Percentiles rank a stretch among this genome's conserved stretches.
These are phyloP conservation scores for Subanguina moxae DNA, from an alignment of 1,140 invertebrate genomes.

Conservation along the genomic window DNA sequence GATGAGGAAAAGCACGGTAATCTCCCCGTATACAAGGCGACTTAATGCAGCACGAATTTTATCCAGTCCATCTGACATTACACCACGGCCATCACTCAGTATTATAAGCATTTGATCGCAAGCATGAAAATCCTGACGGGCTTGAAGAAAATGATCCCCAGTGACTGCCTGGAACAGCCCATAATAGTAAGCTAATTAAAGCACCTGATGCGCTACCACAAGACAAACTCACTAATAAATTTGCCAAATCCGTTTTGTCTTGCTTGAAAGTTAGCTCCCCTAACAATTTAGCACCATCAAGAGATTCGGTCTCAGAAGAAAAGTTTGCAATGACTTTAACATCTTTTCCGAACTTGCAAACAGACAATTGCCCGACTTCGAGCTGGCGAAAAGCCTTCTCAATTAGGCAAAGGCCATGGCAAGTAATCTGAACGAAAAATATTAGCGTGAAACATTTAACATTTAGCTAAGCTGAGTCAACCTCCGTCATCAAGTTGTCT, in stretches of 20 bases:
- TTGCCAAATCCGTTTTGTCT: constrained; percentile 67
- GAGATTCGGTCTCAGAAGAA: constrained; percentile 49
- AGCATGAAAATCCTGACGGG: constrained; percentile 8
- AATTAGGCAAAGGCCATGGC: constrained; percentile 86
- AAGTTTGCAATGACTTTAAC: constrained; percentile 73
- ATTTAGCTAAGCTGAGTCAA: no score
- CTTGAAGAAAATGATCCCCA: constrained; percentile 3
- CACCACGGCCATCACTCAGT: constrained; percentile 85
- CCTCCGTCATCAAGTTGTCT: constrained; percentile 79
- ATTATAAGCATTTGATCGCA: constrained; percentile 79
- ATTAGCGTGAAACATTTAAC: no score
- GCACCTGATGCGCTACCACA: no score
- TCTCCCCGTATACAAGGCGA: constrained; percentile 72
- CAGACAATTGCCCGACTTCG: constrained; percentile 83
- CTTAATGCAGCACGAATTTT: constrained; percentile 74
- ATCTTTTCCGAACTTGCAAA: constrained; percentile 86
- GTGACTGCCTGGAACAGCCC: no score
- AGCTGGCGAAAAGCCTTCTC: constrained; percentile 83
- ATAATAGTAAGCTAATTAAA: no score
- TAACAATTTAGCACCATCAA: constrained; percentile 60
- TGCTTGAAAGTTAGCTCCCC: constrained; percentile 63
- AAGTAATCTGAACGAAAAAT: constrained; percentile 69
- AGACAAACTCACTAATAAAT: constrained; percentile 70
- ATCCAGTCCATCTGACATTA: constrained; percentile 81
- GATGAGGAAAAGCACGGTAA: constrained; percentile 91